Percentiles rank a stretch among this genome's conserved stretches.
phyloP scores from a whole-genome alignment of 2,888 invertebrate species.

The Ptychoptera contaminata region DNA sequence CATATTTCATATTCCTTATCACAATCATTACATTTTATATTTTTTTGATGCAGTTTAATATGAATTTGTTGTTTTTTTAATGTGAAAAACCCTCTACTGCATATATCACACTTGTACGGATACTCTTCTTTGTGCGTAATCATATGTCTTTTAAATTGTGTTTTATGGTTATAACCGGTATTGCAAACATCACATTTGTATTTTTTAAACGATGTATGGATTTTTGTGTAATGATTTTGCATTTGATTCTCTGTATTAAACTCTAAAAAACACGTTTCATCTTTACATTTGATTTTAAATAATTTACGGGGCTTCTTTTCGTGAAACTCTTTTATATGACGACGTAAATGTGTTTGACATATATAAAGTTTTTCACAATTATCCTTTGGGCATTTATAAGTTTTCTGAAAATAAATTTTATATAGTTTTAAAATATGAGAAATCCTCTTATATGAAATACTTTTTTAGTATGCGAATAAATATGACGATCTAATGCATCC shows the following conservation, averaged over 20 bases:
- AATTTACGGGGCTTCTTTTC: constrained; percentile 15
- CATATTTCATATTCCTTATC: constrained; percentile 33
- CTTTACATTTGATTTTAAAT: constrained; percentile 16
- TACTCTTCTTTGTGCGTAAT: constrained; percentile 35
- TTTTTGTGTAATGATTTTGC: constrained; percentile 38
- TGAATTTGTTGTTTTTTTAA: constrained; percentile 32
- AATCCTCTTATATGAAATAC: too few relatives aligned
- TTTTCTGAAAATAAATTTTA: constrained; percentile 28
- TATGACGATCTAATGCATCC: constrained; percentile 38
- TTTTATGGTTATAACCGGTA: constrained; percentile 37
- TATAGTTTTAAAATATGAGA: constrained; percentile 10
- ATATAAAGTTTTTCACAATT: constrained; percentile 44
- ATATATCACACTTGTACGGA: constrained; percentile 26
- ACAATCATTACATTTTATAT: constrained; percentile 35
- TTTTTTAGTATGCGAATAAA: constrained; percentile 37
- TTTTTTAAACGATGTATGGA: constrained; percentile 30
- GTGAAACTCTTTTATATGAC: constrained; percentile 37
- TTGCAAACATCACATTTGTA: constrained; percentile 38
- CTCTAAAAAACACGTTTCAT: constrained; percentile 31
- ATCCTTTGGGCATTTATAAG: constrained; percentile 38
- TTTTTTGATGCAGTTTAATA: constrained; percentile 34
- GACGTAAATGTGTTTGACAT: constrained; percentile 41
- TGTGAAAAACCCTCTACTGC: constrained; percentile 32
- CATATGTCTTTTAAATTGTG: constrained; percentile 39
- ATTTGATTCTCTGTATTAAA: constrained; percentile 38